Percentiles rank a stretch among this genome's conserved stretches.
phyloP scores from a whole-genome alignment of 2,888 invertebrate genomes.

The Himalopsyche anomala region DNA sequence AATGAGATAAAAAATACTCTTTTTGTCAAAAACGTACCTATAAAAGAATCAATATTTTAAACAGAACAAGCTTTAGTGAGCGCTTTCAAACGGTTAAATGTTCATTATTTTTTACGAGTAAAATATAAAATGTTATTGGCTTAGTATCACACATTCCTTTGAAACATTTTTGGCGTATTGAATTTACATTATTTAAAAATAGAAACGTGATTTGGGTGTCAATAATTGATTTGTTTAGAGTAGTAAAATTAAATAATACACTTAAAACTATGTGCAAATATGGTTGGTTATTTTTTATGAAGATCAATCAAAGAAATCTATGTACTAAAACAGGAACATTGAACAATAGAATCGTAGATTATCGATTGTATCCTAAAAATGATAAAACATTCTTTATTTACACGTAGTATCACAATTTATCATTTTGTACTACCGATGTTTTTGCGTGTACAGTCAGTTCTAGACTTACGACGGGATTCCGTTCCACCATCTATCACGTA shows the following conservation, averaged over 20 bases:
- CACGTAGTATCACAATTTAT: too few relatives aligned
- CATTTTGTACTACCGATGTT: too few relatives aligned
- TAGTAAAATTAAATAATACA: neutral
- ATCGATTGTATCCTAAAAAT: too few relatives aligned
- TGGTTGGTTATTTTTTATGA: neutral
- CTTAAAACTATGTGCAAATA: neutral
- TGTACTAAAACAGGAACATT: too few relatives aligned
- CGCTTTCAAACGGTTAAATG: neutral
- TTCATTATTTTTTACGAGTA: neutral
- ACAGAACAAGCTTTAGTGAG: neutral
- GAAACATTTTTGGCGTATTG: neutral
- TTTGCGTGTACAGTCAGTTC: too few relatives aligned
- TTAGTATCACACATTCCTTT: conserved; percentile 3
- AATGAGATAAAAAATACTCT: too few relatives aligned
- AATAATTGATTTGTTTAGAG: neutral
- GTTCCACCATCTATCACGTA: too few relatives aligned
- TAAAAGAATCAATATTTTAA: neutral
- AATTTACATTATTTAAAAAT: neutral
- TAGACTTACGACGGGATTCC: too few relatives aligned
- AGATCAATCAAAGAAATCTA: too few relatives aligned
- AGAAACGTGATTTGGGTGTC: neutral
- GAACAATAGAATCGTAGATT: too few relatives aligned
- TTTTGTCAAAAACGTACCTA: neutral
- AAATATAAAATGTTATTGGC: neutral
- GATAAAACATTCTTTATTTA: too few relatives aligned